Base-by-base conservation (phyloP, 1,140 invertebrate species). In the Drosophila pseudoobscura region DNA sequence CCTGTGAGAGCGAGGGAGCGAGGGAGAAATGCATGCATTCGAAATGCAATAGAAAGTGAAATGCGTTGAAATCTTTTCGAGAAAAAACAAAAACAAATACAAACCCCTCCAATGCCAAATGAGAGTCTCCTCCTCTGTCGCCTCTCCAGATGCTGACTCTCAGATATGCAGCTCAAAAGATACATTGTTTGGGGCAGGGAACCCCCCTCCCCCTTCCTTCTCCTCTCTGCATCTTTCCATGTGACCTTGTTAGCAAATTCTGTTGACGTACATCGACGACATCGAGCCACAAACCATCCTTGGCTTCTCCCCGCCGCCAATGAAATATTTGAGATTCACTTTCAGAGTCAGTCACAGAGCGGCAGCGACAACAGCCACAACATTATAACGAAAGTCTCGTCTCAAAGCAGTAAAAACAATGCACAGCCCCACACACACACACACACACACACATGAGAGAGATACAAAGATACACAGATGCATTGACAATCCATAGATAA, bases 1-100 rank as follows among this genome's bases (percentile, higher is more conserved):
- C 43, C 20, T 24, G 53, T 50, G 43, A 53, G 50, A 11, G 44
- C 9, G 56, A 51, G 41, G 17, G 50, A 11, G 44, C 9, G 56
- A 51, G 41, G 17, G 56, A 54, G 57, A 83, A 84, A 73, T 77
- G 80, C 77, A 85, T 84, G 80, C 77, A 85, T 84, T 87, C 74
- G 78, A 87, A 87, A 70, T 85, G 80, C 77, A 84, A 71, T 84
- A 84, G 80, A 84, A 84, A 84, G 80, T 84, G 77, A 87, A 84
- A 87, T 85, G 80, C 80, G 80, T 84, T 85, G 41, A 49, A 52
- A 68, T 66, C 61, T 66, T 62, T 29, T 35, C 59, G 35, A 54
- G 47, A 11, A 66, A 64, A 53, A 64, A 39, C 29, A 53, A 65
- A 56, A 54, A 74, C 11, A 49, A 61, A 74, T 17, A 22, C 17